Conservation (phyloP, 2,797 vertebrate genomes). For the Phrynocephalus guinanensis region DNA sequence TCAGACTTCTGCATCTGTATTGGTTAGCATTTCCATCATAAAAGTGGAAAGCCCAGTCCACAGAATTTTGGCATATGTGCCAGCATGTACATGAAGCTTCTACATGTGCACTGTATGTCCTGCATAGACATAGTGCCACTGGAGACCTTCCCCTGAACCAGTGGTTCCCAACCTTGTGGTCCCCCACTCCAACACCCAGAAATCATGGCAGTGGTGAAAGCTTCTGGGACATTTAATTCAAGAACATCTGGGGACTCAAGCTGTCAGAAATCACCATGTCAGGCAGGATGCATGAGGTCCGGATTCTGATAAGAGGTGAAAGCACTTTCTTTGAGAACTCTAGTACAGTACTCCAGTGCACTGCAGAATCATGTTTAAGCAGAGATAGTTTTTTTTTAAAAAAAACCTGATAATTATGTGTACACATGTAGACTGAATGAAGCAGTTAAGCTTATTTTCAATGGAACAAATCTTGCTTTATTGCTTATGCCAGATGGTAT, state of each 20-base stretch:
- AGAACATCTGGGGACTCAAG: too few species aligned
- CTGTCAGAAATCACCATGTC: neutral
- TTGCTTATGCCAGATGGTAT: constrained; percentile 30
- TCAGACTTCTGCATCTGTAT: neutral
- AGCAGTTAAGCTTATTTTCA: constrained; percentile 42
- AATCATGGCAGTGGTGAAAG: too few species aligned
- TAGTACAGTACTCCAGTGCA: too few species aligned
- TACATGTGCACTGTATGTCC: neutral
- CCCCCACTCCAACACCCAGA: too few species aligned
- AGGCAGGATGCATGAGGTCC: neutral
- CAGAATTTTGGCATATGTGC: neutral
- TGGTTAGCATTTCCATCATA: too few species aligned
- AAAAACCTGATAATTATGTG: neutral
- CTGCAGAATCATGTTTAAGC: constrained; percentile 40
- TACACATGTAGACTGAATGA: constrained; percentile 40
- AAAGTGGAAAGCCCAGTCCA: neutral
- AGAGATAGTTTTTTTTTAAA: constrained; percentile 15
- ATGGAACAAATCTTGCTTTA: neutral
- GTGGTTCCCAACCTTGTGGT: neutral
- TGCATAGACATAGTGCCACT: neutral
- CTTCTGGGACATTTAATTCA: too few species aligned
- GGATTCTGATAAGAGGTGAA: neutral
- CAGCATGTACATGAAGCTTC: too few species aligned
- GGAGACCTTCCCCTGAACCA: neutral
- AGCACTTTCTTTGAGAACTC: neutral